Percentiles rank a stretch among this genome's conserved stretches.
phyloP scores from a whole-genome alignment of 2,113 vertebrate species.

The Trichechus manatus region DNA sequence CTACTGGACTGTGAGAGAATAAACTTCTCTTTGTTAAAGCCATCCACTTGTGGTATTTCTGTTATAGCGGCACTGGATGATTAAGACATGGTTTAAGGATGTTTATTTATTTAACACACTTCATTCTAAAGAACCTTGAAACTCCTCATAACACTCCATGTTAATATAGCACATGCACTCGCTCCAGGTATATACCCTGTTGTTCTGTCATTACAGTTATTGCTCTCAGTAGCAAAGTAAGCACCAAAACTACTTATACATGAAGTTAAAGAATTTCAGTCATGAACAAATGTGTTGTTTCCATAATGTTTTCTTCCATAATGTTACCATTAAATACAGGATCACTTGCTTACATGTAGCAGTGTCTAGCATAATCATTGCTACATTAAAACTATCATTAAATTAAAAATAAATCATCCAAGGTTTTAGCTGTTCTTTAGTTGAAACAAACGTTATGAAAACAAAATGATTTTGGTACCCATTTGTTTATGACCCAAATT shows the following conservation, averaged over 20 bases:
- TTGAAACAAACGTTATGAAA: conserved; percentile 40
- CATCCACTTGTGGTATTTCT: no score
- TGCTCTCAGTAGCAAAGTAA: background rate
- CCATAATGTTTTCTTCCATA: conserved; percentile 25
- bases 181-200: background rate
- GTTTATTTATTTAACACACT: conserved; percentile 25
- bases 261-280: conserved; percentile 40
- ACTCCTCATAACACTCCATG: background rate
- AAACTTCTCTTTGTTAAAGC: no score
- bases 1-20: no score
- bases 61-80: no score
- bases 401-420: conserved; percentile 36
- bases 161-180: background rate
- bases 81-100: background rate
- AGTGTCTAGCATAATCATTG: conserved; percentile 6
- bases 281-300: background rate
- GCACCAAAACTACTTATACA: background rate
- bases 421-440: background rate
- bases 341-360: conserved; percentile 19
- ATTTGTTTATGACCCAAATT: background rate
- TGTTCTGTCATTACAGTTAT: background rate
- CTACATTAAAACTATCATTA: conserved; percentile 20
- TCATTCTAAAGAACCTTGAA: background rate
- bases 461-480: conserved; percentile 16
- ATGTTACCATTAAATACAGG: background rate